Evolutionary conservation across 2,888 invertebrate species (phyloP).

Genomic region (Cosmopolites sordidus): DNA sequence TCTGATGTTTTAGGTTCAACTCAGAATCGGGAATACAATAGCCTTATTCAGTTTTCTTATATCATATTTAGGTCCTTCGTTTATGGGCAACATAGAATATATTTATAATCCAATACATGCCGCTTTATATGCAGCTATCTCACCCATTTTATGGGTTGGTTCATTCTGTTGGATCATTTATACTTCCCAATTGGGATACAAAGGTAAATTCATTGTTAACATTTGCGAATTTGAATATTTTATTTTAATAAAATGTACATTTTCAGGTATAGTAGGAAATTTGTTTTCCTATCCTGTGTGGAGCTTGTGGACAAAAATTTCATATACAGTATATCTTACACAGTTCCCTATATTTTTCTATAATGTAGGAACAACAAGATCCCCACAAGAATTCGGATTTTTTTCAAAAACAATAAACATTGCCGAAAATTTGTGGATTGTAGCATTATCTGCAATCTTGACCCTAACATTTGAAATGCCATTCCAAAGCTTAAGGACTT

Average conservation of each 20-base stretch:
- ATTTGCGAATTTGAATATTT: too few species aligned
- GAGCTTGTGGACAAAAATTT: slow-evolving; percentile 62
- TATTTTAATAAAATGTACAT: too few species aligned
- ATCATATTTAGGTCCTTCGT: slow-evolving; percentile 59
- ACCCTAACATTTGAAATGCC: slow-evolving; percentile 65
- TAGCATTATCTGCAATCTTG: slow-evolving; percentile 53
- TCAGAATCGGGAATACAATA: slow-evolving; percentile 56
- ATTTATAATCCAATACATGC: slow-evolving; percentile 60
- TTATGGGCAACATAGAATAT: slow-evolving; percentile 61
- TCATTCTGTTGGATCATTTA: slow-evolving; percentile 66
- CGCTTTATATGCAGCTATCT: slow-evolving; percentile 65
- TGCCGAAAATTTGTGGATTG: slow-evolving; percentile 56
- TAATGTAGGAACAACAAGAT: slow-evolving; percentile 60
- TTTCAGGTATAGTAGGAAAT: slow-evolving; percentile 52
- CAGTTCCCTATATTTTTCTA: slow-evolving; percentile 70
- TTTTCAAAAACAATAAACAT: slow-evolving; percentile 56
- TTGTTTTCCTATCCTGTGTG: slow-evolving; percentile 60
- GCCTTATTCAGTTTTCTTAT: slow-evolving; percentile 52
- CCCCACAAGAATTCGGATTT: slow-evolving; percentile 56
- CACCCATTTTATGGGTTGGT: slow-evolving; percentile 65
- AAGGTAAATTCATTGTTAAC: slow-evolving; percentile 42
- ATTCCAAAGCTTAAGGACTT: slow-evolving; percentile 63
- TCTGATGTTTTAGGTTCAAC: slow-evolving; percentile 45
- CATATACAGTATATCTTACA: slow-evolving; percentile 65
- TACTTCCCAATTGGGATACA: slow-evolving; percentile 59